Conservation (phyloP, 2,797 vertebrate genomes). For the Euthynnus affinis region DNA sequence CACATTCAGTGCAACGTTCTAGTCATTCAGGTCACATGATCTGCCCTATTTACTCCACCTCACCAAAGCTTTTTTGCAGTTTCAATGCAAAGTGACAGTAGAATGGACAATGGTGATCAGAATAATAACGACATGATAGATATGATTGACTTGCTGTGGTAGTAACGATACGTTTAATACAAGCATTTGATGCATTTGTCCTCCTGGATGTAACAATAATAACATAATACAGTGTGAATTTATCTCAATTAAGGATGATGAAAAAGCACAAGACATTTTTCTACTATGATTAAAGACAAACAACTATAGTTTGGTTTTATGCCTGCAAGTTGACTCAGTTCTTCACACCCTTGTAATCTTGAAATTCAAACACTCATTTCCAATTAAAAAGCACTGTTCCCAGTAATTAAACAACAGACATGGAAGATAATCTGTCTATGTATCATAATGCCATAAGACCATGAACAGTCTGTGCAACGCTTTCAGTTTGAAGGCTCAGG, state of each 20-base stretch:
- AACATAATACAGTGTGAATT: neutral
- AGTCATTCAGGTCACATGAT: conserved; percentile 53
- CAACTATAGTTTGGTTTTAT: neutral
- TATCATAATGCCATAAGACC: neutral
- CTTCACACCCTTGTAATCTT: neutral
- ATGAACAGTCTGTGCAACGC: neutral
- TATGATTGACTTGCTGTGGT: neutral
- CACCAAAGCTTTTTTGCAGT: conserved; percentile 16
- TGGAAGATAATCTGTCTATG: neutral
- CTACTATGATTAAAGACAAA: neutral
- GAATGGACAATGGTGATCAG: conserved; percentile 7
- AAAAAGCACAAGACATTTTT: neutral
- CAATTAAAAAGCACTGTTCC: neutral
- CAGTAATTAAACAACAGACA: conserved; percentile 11
- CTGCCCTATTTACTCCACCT: conserved; percentile 43
- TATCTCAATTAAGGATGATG: neutral
- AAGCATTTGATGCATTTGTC: conserved; percentile 17
- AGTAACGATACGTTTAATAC: neutral
- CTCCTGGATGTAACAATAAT: neutral
- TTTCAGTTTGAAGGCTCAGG: neutral
- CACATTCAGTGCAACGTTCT: conserved; percentile 59
- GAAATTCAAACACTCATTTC: neutral
- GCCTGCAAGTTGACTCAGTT: neutral
- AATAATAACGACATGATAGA: conserved; percentile 18
- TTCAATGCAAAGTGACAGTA: conserved; percentile 14